Base-by-base conservation (phyloP, 2,797 vertebrate species). In the Sparus aurata region DNA sequence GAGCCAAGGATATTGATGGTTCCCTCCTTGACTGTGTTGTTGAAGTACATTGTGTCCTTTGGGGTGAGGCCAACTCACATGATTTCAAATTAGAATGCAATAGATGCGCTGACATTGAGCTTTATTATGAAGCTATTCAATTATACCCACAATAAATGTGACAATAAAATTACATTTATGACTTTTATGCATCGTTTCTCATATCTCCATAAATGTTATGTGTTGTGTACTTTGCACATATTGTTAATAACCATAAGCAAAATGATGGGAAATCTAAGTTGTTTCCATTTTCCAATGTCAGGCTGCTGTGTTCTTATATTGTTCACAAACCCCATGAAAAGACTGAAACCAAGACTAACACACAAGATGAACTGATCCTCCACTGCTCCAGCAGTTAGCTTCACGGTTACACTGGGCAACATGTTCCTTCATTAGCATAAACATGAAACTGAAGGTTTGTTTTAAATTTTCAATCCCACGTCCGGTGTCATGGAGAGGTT, bases 81-180 rank as follows among this genome's bases (percentile, higher is more conserved):
- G 66, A 85, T 88, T 91, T 82, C 54, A 78, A 13, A 88, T 91
- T 90, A 87, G 86, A 85, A 90, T 85, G 65, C 75, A 90, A 80
- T 73, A 73, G 65, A 83, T 80, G 64, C 66, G 66, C 16, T 88
- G 80, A 87, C 79, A 87, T 69, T 87, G 77, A 79, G 63, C 52
- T 89, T 90, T 84, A 86, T 79, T 73, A 65, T 77, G 77, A 85
- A 71, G 81, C 73, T 69, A 90, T 86, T 88, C 72, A 84, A 73
- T 92, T 89, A 87, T 27, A 59, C 70, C 69, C 54, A 25, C 82
- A 77, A 83, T 89, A 89, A 83, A 85, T 77, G 55, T 79, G 77
- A 67, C 62, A 55, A 3, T 83, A 20, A 71, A 79, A 71, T 34
- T 69, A 15, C 12, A 34, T 80, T 72, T 75, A 65, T 50, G 50